Base-by-base conservation (phyloP, 1,140 invertebrate species). In the Drosophila aff. region DNA sequence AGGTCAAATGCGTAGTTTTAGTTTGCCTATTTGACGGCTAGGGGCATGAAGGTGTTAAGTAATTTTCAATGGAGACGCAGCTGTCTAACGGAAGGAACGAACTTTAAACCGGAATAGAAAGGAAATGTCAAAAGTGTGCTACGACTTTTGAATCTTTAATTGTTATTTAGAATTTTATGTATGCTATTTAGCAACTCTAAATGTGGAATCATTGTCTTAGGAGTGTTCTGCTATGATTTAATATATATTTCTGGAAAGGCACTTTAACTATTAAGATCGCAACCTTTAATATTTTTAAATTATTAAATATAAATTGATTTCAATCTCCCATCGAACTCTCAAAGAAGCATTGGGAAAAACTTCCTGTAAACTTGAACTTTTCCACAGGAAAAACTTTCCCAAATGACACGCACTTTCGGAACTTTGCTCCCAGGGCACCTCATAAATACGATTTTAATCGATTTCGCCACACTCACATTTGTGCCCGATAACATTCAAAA, bases 381-480 rank as follows among this genome's bases (percentile, higher is more conserved):
- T 15, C 46, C 23, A 18, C 21, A 18, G 38, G 46, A 11, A 52
- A 73, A 72, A 71, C 67, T 73, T 81, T 71, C 16, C 11, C 16
- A 47, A 59, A 28, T 47, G 62, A 38, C 23, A 40, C 60, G 49
- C 63, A 63, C 60, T 57, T 55, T 18, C 43, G 23, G 21, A 76
- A 76, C 38, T 66, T 57, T 74, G n/a, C 43, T n/a, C 44, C 50
- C 69, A 23, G 36, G 72, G 67, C 76, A 68, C 38, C 65, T 55
- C 64, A 89, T 84, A 89, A 87, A 90, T 89, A 84, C 89, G 81
- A 89, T 84, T 78, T 84, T 87, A 87, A 89, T 87, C 83, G 83
- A 87, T 87, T 89, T 80, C 72, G 61, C 60, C 81, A 81, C 82
- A 76, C 53, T 46, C 66, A 52, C 74, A 63, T 68, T 58, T 71